Evolutionary conservation across 2,113 vertebrate genomes (phyloP).

Genomic region (Crotalus viridis): DNA sequence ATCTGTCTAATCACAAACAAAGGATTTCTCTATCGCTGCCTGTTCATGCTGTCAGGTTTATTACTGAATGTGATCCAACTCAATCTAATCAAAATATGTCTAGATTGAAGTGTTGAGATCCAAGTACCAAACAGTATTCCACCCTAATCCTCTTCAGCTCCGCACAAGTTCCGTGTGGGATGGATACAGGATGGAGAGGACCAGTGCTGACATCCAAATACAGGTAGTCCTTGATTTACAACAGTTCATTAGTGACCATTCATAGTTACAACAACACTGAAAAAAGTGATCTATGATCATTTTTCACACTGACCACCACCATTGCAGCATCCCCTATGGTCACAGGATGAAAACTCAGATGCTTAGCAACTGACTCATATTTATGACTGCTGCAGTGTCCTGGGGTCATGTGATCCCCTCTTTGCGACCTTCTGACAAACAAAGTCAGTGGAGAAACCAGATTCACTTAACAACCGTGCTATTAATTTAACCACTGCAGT

Average conservation of each 20-base stretch:
- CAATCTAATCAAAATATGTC: neutral
- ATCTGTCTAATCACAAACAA: neutral
- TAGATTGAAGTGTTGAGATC: neutral
- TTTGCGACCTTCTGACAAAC: no score
- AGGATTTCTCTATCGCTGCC: neutral
- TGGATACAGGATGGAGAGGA: neutral
- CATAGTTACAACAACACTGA: neutral
- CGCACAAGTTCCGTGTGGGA: neutral
- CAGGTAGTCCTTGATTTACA: neutral
- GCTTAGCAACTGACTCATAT: neutral
- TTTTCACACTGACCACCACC: neutral
- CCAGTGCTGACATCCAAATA: neutral
- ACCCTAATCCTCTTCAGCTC: neutral
- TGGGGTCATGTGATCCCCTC: neutral
- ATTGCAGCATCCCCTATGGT: rapidly evolving
- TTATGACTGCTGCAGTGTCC: neutral
- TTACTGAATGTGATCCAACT: neutral
- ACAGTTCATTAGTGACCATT: neutral
- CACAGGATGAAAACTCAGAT: neutral
- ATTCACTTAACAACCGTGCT: no score
- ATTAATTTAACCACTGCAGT: no score
- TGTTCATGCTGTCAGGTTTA: neutral
- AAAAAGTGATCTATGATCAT: neutral
- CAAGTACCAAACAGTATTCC: neutral
- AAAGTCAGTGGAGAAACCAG: no score